phyloP scores from a whole-genome alignment of 1,140 invertebrate genomes.

The Apolygus lucorum region DNA sequence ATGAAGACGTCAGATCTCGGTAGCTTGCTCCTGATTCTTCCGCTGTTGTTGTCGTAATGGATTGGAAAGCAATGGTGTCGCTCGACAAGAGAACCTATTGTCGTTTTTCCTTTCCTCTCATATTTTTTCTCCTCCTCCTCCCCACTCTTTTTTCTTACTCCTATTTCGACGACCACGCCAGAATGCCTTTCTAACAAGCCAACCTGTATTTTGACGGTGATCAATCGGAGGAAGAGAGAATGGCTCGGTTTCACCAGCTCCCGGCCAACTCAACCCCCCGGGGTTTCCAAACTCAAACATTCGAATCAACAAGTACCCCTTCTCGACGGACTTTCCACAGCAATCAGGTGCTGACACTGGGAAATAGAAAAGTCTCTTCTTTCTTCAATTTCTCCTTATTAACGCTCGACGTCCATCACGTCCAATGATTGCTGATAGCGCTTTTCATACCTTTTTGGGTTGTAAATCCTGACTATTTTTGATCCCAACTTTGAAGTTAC shows the following conservation, averaged over 20 bases:
- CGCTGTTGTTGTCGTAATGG: conserved; percentile 1
- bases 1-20: not conserved
- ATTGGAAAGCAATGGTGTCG: conserved; percentile 1
- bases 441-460: too few relatives aligned
- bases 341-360: not conserved
- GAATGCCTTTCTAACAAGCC: conserved; percentile 2
- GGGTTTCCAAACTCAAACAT: not conserved
- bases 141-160: too few relatives aligned
- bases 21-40: not conserved
- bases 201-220: conserved; percentile 10
- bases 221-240: not conserved
- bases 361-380: too few relatives aligned
- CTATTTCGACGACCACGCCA: too few relatives aligned
- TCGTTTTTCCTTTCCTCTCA: conserved; percentile 1
- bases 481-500: too few relatives aligned
- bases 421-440: too few relatives aligned
- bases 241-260: not conserved
- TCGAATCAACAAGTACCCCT: conserved; percentile 2
- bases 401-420: too few relatives aligned
- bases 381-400: too few relatives aligned
- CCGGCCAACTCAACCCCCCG: not conserved
- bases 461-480: too few relatives aligned
- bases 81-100: not conserved
- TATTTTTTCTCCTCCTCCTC: not conserved
- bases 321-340: not conserved